Conservation (phyloP, 2,888 invertebrate genomes). For the Mythimna pallens region DNA sequence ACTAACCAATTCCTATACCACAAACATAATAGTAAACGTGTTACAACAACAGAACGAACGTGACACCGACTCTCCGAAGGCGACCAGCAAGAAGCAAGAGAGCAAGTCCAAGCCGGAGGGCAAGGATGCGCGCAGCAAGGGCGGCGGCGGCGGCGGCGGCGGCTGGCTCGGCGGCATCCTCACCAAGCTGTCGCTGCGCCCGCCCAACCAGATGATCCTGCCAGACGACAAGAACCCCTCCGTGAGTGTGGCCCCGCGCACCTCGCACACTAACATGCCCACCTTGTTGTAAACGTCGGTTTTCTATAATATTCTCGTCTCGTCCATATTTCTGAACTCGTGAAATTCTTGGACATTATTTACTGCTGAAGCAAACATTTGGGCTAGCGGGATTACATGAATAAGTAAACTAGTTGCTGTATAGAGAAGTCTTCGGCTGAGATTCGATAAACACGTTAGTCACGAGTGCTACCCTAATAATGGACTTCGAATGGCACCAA, state of each 20-base stretch:
- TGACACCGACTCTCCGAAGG: conserved; percentile 92
- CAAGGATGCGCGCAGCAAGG: conserved; percentile 62
- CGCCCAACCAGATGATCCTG: conserved; percentile 98
- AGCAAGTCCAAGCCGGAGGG: conserved; percentile 51
- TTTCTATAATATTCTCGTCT: not conserved
- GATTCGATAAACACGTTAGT: not conserved
- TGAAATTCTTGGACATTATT: not conserved
- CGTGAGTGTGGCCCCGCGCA: conserved; percentile 88
- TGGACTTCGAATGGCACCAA: not conserved
- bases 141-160: conserved; percentile 93
- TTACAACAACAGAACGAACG: conserved; percentile 88
- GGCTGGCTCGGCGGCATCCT: conserved; percentile 97
- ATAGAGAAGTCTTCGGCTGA: not conserved
- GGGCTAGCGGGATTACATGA: not conserved
- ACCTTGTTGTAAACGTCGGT: conserved; percentile 70
- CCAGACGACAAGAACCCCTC: conserved; percentile 98
- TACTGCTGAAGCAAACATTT: not conserved
- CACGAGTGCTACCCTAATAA: not conserved
- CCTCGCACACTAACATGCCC: conserved; percentile 56
- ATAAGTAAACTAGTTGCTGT: not conserved
- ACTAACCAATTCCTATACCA: not conserved
- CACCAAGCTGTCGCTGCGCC: conserved; percentile 95
- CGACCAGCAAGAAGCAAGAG: conserved; percentile 56
- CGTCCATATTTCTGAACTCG: conserved; percentile 1
- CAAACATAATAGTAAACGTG: not conserved